phyloP scores from a whole-genome alignment of 2,888 invertebrate species.

The Platycheirus rosarum region DNA sequence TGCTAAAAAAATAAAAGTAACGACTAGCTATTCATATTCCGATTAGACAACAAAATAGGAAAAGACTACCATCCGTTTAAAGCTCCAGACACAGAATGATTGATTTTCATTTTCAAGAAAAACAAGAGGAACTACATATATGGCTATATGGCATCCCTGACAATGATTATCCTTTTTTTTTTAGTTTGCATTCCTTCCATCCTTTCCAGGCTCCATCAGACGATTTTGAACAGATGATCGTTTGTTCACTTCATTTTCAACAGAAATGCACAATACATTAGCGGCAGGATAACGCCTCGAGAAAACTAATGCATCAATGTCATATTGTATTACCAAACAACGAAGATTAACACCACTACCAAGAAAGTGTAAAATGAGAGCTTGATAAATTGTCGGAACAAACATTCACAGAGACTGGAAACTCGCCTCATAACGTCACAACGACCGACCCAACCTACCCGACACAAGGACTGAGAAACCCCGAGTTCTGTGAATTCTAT shows the following conservation, averaged over 20 bases:
- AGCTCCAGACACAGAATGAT: constrained; percentile 47
- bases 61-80: constrained; percentile 16
- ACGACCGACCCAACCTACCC: background rate
- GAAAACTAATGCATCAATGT: constrained; percentile 64
- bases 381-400: constrained; percentile 52
- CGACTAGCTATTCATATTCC: background rate
- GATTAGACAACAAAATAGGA: background rate
- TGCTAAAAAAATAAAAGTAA: no score
- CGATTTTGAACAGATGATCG: constrained; percentile 3
- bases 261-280: constrained; percentile 1
- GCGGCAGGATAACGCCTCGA: constrained; percentile 21
- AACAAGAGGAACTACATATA: background rate
- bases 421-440: background rate
- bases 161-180: constrained; percentile 37
- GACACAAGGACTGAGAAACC: background rate
- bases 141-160: constrained; percentile 5
- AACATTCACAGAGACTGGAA: constrained; percentile 26
- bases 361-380: constrained; percentile 17
- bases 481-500: background rate
- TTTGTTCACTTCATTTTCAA: constrained; percentile 12
- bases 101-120: constrained; percentile 33
- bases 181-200: constrained; percentile 2
- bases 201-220: background rate
- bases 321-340: constrained; percentile 48
- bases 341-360: constrained; percentile 38